phyloP scores from a whole-genome alignment of 2,113 vertebrate species.

The Diadophis punctatus region DNA sequence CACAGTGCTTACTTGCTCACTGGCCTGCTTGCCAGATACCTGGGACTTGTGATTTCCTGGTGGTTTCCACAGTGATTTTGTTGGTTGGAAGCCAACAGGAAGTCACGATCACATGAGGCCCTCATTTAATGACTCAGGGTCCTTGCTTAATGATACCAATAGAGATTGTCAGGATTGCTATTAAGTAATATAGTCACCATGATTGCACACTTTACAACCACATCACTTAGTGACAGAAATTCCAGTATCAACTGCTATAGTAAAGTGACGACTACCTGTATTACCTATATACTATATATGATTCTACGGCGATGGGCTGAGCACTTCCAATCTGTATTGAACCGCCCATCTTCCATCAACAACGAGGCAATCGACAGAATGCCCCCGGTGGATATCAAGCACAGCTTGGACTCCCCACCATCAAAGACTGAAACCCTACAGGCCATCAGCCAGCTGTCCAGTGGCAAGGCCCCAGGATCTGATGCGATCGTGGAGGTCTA shows the following conservation, averaged over 20 bases:
- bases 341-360: no score
- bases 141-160: neutral
- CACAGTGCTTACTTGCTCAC: neutral
- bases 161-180: neutral
- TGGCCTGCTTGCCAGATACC: neutral
- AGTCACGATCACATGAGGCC: neutral
- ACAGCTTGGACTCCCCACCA: no score
- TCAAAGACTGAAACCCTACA: no score
- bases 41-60: neutral
- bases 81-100: neutral
- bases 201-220: neutral
- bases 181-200: neutral
- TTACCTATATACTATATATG: neutral
- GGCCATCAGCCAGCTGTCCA: no score
- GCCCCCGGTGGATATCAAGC: no score
- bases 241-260: neutral
- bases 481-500: no score
- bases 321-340: no score
- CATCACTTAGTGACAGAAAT: neutral
- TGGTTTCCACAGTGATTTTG: neutral
- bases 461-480: no score
- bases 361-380: no score
- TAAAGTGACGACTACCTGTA: neutral
- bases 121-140: neutral
- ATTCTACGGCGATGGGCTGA: no score